Conservation (phyloP, 2,888 invertebrate species). For the Eupithecia subfuscata region DNA sequence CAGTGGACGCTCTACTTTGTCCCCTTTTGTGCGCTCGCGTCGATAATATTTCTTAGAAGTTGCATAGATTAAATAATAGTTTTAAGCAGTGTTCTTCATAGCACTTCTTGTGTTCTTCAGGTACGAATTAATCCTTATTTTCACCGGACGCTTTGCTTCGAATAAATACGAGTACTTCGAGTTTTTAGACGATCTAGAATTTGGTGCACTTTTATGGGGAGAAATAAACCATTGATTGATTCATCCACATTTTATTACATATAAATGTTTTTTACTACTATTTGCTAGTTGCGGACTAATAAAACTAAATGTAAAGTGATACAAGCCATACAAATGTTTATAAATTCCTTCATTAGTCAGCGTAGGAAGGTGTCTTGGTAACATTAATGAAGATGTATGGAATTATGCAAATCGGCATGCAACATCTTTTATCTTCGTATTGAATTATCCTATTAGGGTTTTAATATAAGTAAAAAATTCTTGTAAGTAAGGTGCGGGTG, state of each 20-base stretch:
- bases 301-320: constrained; percentile 9
- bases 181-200: neutral
- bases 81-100: neutral
- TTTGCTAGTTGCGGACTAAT: neutral
- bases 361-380: constrained; percentile 46
- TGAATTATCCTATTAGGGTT: neutral
- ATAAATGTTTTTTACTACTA: neutral
- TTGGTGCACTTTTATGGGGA: neutral
- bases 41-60: constrained; percentile 68
- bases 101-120: neutral
- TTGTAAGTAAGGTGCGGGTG: neutral
- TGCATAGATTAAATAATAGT: constrained; percentile 32
- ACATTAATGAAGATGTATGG: constrained; percentile 44
- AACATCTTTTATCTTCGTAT: neutral
- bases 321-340: constrained; percentile 56
- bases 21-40: constrained; percentile 58
- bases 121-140: neutral
- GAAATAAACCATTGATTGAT: neutral
- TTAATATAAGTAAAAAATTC: neutral
- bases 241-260: neutral
- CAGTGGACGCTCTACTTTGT: constrained; percentile 65
- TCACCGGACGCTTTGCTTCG: neutral
- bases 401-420: constrained; percentile 37
- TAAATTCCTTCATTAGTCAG: constrained; percentile 71
- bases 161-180: too few relatives aligned